Evolutionary conservation across 1,140 invertebrate genomes (phyloP), one percentile per base, ranked within the genome.

Genomic region (Ptiloglossa arizonensis): DNA sequence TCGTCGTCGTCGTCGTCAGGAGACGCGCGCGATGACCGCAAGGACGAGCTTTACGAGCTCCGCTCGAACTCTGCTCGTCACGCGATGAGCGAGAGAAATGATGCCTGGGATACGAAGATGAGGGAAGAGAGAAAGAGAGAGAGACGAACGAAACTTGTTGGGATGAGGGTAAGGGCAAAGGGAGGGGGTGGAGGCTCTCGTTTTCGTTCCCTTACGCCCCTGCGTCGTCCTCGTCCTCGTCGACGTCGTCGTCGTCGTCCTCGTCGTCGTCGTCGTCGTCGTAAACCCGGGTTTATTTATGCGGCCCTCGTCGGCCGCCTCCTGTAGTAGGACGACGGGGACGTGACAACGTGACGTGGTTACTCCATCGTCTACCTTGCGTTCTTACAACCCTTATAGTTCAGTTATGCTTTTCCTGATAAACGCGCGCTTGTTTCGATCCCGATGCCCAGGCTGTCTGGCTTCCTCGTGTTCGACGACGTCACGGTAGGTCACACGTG

Each of bases 231-330:
- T 91, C 90, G 90, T 91, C n/a, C n/a, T n/a, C n/a, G n/a, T n/a
- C n/a, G n/a, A n/a, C n/a, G n/a, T n/a, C n/a, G n/a, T n/a, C n/a
- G n/a, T n/a, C n/a, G n/a, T n/a, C n/a, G n/a, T n/a, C n/a, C n/a
- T n/a, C n/a, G n/a, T n/a, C n/a, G n/a, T n/a, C n/a, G n/a, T n/a
- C n/a, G n/a, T n/a, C n/a, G 71, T 48, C 64, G 80, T 91, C 90
- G 90, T 91, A 91, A 91, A 91, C 88, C 83, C 86, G 81, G 80
- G 88, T 85, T 91, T 92, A 91, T 92, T 92, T 92, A 92, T 92
- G 91, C 91, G 82, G 81, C 84, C 86, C 91, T 91, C 91, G 91
- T 92, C 84, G 85, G 85, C 79, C 64, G 82, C 86, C 85, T 90
- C 84, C 86, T 91, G 86, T 84, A 89, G 86, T 89, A 91, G 87